phyloP scores from a whole-genome alignment of 2,888 invertebrate genomes.

The Drosophila suboccidentalis region DNA sequence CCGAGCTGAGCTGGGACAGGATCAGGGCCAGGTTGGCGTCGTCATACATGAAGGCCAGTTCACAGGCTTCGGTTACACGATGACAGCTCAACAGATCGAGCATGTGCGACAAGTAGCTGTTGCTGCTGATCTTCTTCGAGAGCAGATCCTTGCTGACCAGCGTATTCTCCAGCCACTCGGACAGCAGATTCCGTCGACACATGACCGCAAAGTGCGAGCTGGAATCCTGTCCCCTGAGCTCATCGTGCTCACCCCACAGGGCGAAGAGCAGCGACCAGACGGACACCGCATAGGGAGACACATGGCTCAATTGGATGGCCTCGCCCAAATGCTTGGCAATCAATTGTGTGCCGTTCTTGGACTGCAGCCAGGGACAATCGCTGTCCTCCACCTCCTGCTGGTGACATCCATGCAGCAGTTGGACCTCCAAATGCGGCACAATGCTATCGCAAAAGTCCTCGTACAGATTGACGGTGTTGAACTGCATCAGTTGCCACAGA shows the following conservation, averaged over 20 bases:
- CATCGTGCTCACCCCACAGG: slow-evolving; percentile 93
- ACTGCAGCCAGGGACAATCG: slow-evolving; percentile 83
- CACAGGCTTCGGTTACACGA: slow-evolving; percentile 87
- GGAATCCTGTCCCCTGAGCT: slow-evolving; percentile 86
- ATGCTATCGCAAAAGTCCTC: slow-evolving; percentile 86
- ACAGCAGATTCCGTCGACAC: slow-evolving; percentile 88
- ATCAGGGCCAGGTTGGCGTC: slow-evolving; percentile 89
- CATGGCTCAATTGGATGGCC: slow-evolving; percentile 84
- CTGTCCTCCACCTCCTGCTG: slow-evolving; percentile 86
- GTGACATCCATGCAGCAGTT: slow-evolving; percentile 88
- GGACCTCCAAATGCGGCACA: slow-evolving; percentile 88
- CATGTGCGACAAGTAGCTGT: slow-evolving; percentile 83
- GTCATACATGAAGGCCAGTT: slow-evolving; percentile 86
- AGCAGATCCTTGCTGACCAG: slow-evolving; percentile 85
- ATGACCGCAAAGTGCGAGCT: slow-evolving; percentile 87
- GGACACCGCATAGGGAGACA: slow-evolving; percentile 85
- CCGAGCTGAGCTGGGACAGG: slow-evolving; percentile 88
- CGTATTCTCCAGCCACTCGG: slow-evolving; percentile 88
- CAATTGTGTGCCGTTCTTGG: slow-evolving; percentile 83
- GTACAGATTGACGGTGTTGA: slow-evolving; percentile 72
- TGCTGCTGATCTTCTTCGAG: slow-evolving; percentile 77
- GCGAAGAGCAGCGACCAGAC: slow-evolving; percentile 93
- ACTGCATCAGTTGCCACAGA: slow-evolving; percentile 78
- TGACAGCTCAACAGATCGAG: slow-evolving; percentile 86
- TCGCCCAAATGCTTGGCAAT: slow-evolving; percentile 87